These are phyloP conservation scores for Oriolus oriolus DNA, from an alignment of 2,113 vertebrate genomes.

Conservation along the genomic window DNA sequence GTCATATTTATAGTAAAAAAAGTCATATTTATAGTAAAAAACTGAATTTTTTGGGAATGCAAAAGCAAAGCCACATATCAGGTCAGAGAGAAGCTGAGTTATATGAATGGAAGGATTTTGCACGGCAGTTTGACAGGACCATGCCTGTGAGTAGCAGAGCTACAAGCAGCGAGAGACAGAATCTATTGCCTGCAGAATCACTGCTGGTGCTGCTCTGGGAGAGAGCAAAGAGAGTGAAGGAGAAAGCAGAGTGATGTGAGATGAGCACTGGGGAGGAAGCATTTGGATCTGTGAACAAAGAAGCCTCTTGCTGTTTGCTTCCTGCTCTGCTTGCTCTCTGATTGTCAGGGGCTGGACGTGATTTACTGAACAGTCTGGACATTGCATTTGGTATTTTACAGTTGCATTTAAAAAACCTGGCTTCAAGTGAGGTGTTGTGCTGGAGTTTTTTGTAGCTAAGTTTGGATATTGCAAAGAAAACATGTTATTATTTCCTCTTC, in stretches of 20 bases:
- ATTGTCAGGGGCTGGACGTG: not conserved
- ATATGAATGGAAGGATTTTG: not conserved
- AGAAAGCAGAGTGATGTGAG: not conserved
- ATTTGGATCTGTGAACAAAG: conserved; percentile 19
- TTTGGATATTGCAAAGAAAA: not conserved
- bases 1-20: not conserved
- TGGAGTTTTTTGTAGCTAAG: not conserved
- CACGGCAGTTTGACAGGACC: not conserved
- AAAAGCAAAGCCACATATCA: not conserved
- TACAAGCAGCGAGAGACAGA: not conserved
- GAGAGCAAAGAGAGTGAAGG: not conserved
- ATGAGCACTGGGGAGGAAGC: not conserved
- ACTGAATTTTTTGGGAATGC: not conserved
- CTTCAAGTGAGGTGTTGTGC: not conserved
- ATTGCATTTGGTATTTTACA: conserved; percentile 4
- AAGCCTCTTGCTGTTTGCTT: conserved; percentile 35
- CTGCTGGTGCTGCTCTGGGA: not conserved
- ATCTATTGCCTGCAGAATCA: not conserved
- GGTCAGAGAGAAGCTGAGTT: not conserved
- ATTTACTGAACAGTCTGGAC: not conserved
- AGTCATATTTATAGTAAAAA: not conserved
- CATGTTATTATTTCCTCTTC: not conserved
- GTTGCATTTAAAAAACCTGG: not conserved
- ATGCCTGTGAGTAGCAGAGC: not conserved
- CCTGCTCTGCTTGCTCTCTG: not conserved